A percentile compares a stretch with the other conserved stretches of the same genome.
phyloP scores from a whole-genome alignment of 2,888 invertebrate genomes.

The Mechanitis mazaeus region DNA sequence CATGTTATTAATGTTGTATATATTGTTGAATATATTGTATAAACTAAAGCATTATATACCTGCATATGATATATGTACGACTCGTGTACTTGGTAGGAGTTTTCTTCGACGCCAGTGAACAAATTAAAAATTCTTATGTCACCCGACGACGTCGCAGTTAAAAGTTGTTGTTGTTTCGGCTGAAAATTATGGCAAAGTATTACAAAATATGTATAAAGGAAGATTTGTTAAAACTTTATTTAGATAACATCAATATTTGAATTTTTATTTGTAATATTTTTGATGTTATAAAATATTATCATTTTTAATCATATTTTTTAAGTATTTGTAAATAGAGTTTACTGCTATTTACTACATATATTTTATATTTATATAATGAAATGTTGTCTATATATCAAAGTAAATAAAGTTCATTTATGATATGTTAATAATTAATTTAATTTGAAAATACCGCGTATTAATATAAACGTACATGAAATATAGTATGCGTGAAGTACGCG shows the following conservation, averaged over 20 bases:
- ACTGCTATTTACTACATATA: too few relatives aligned
- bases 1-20: too few relatives aligned
- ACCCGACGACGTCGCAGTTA: conserved; percentile 93
- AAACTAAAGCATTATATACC: conserved; percentile 39
- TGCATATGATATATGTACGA: conserved; percentile 90
- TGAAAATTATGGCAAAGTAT: conserved; percentile 52
- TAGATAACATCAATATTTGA: too few relatives aligned
- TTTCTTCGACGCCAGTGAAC: conserved; percentile 88
- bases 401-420: too few relatives aligned
- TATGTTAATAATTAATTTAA: too few relatives aligned
- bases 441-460: background rate
- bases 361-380: background rate
- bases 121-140: conserved; percentile 93
- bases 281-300: too few relatives aligned
- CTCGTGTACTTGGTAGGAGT: conserved; percentile 87
- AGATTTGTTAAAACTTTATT: too few relatives aligned
- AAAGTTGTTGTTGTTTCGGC: conserved; percentile 65
- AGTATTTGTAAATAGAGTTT: too few relatives aligned
- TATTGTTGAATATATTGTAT: too few relatives aligned
- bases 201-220: too few relatives aligned
- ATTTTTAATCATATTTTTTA: too few relatives aligned
- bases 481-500: conserved; percentile 83
- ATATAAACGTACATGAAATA: conserved; percentile 75
- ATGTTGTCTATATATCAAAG: background rate
- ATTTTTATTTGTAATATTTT: too few relatives aligned